A percentile compares a stretch with the other conserved stretches of the same genome.
phyloP scores from a whole-genome alignment of 2,888 invertebrate genomes.

The Plutella xylostella region DNA sequence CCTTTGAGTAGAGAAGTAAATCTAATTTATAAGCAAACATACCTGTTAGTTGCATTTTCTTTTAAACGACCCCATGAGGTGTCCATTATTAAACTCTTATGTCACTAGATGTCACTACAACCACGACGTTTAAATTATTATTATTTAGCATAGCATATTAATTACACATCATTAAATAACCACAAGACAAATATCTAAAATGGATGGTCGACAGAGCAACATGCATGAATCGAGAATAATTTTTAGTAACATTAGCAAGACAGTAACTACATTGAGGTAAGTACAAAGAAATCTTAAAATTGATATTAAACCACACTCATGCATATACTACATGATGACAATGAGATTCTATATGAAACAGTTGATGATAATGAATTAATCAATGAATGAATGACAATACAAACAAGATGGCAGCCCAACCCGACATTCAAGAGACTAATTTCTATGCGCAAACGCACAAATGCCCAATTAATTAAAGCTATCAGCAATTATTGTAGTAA shows the following conservation, averaged over 20 bases:
- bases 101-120: not conserved
- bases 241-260: too few species aligned
- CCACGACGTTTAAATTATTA: not conserved
- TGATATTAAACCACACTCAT: slow-evolving; percentile 60
- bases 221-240: not conserved
- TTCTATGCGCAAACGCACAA: not conserved
- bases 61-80: slow-evolving; percentile 35
- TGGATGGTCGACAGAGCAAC: not conserved
- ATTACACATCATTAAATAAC: not conserved
- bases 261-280: slow-evolving; percentile 1
- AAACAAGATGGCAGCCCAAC: slow-evolving; percentile 38
- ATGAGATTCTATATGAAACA: slow-evolving; percentile 24
- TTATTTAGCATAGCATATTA: not conserved
- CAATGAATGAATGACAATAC: slow-evolving; percentile 16
- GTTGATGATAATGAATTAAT: not conserved
- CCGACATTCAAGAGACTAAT: slow-evolving; percentile 40
- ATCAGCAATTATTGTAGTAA: slow-evolving; percentile 44
- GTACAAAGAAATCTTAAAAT: not conserved
- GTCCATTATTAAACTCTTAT: not conserved
- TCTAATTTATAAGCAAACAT: not conserved
- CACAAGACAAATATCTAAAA: not conserved
- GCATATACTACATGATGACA: slow-evolving; percentile 38
- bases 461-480: not conserved
- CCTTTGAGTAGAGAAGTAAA: not conserved
- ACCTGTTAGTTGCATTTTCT: slow-evolving; percentile 1